Conservation (phyloP, 2,888 invertebrate genomes). For the Trissoscelio sp. region DNA sequence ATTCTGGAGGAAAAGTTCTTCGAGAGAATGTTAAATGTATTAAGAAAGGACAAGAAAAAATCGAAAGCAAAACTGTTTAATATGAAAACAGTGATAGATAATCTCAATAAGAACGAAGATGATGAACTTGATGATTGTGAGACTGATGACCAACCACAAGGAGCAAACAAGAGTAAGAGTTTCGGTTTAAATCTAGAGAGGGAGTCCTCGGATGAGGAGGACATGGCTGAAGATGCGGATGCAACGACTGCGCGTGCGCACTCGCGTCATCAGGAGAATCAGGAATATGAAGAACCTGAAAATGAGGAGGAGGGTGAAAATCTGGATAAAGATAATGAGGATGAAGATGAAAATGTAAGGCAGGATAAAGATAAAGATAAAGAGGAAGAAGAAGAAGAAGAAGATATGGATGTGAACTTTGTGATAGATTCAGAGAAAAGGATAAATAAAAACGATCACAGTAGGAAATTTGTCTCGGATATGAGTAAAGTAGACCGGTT, state of each 20-base stretch:
- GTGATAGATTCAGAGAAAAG: too few relatives aligned
- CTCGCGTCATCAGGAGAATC: conserved; percentile 83
- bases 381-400: conserved; percentile 82
- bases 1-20: conserved; percentile 91
- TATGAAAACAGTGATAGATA: too few relatives aligned
- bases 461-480: too few relatives aligned
- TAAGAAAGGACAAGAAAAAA: too few relatives aligned
- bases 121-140: conserved; percentile 80
- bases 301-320: conserved; percentile 80
- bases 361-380: conserved; percentile 72
- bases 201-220: conserved; percentile 89
- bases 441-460: too few relatives aligned
- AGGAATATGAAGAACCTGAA: conserved; percentile 85
- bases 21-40: conserved; percentile 86
- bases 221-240: conserved; percentile 85
- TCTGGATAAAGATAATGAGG: conserved; percentile 1
- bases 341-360: not conserved
- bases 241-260: conserved; percentile 80
- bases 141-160: too few relatives aligned
- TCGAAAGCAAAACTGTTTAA: too few relatives aligned
- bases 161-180: too few relatives aligned
- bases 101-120: too few relatives aligned
- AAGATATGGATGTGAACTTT: too few relatives aligned
- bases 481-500: too few relatives aligned
- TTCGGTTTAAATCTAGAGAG: too few relatives aligned